Conservation (phyloP, 2,113 vertebrate species). For the Lipotes vexillifer region DNA sequence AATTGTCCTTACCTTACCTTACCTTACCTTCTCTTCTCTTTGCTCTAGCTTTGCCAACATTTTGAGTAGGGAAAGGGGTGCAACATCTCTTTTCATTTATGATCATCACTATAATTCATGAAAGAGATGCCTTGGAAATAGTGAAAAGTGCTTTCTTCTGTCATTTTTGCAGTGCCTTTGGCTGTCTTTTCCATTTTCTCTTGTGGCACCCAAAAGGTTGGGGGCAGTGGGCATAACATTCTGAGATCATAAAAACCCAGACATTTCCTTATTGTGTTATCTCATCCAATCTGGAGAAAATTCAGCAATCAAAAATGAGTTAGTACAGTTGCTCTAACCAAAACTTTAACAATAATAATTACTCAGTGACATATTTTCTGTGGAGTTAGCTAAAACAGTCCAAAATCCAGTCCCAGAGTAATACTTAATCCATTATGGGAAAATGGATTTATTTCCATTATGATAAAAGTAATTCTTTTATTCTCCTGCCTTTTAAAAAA, state of each 20-base stretch:
- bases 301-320: background rate
- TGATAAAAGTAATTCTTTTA: background rate
- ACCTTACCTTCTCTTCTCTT: background rate
- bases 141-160: background rate
- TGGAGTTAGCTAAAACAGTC: conserved; percentile 12
- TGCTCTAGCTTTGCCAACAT: background rate
- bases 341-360: background rate
- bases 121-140: background rate
- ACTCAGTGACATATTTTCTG: background rate
- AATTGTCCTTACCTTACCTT: background rate
- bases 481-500: background rate
- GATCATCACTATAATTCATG: background rate
- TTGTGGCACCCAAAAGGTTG: background rate
- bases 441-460: conserved; percentile 34
- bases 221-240: background rate
- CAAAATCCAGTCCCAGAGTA: background rate
- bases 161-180: background rate
- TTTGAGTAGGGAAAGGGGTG: background rate
- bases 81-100: background rate
- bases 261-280: background rate
- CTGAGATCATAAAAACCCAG: background rate
- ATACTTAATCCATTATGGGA: background rate
- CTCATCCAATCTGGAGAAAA: conserved; percentile 28
- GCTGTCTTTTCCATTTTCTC: background rate
- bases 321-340: background rate